Evolutionary conservation across 2,113 vertebrate genomes (phyloP), one percentile per base, ranked within the genome.

Genomic region (Dipodomys stephensi): DNA sequence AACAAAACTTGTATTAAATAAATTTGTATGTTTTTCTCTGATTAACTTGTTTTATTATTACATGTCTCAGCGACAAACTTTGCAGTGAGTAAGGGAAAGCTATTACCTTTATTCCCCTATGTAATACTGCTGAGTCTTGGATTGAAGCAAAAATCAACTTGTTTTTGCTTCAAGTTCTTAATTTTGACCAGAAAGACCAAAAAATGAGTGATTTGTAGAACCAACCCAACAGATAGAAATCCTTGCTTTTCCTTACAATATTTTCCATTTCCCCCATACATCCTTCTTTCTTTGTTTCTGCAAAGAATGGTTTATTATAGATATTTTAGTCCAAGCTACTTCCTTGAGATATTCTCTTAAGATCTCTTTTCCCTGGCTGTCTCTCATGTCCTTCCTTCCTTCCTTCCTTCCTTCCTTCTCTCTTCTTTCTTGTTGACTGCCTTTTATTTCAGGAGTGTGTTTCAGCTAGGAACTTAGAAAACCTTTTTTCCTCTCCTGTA

Each of bases 81-180:
- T 73, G 25, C 69, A 60, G 5, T 76, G 35, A 20, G 28, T 25
- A n/a, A 90, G 22, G 19, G 12, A 11, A 69, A 90, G 11, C 4
- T 57, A 27, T 16, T 65, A 65, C 35, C 5, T 81, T 60, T 28
- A 20, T 11, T 74, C 6, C 30, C 16, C 10, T 49, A 1, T 5
- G 7, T 64, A 46, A 76, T 76, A 64, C 28, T 62, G 12, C 27
- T 46, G 15, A 16, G 67, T 80, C 44, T 71, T 57, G 46, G 28
- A 65, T 67, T 90, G 22, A 81, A 85, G 74, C 25, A 92, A 94
- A 77, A 85, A 18, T 49, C 22, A 84, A 19, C 11, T 91, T 35
- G 28, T 28, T 67, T 65, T 65, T 65, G 64, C 22, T 25, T 68
- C 65, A 11, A 28, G 20, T 74, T 60, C 83, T 46, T 30, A 90